Base-by-base conservation (phyloP, 2,113 vertebrate species). In the Lagopus leucura region DNA sequence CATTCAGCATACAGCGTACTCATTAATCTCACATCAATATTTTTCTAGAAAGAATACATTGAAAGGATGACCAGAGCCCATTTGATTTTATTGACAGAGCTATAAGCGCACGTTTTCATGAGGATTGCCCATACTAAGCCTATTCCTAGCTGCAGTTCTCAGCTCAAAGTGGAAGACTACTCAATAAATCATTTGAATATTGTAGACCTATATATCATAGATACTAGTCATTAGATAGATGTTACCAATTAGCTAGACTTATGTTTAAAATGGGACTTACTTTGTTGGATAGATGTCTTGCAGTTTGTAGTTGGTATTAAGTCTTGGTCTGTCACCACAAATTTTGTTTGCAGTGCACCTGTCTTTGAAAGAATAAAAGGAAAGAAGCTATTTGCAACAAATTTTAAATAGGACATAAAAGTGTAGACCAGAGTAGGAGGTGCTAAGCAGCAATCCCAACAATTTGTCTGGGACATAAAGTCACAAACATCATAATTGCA, bases 311-410 rank as follows among this genome's bases (percentile, higher is more conserved):
- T 52, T 45, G 81, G 78, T 94, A 88, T 76, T 78, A 76, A 92
- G 88, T 73, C 81, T 82, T 4, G 6, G 58, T 87, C 82, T 94
- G 66, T 66, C 78, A 70, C 91, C 50, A 83, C 50, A 57, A 74
- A 58, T 74, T 89, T 94, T 7, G 18, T 81, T 91, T 89, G 92
- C 87, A 67, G 45, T 87, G 91, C 91, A 95, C 92, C 91, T 94
- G 83, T 73, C 83, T 92, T 65, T 75, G 80, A 89, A 94, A 95
- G 93, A 96, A 92, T 93, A 92, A 97, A 94, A 86, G 52, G 72
- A 80, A 89, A 92, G 72, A 93, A 70, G 89, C 48, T 84, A 92
- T 95, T 95, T 93, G 78, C 52, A 40, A 82, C 71, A 67, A 86
- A 94, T 92, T 91, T 95, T 61, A 55, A 76, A 13, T 28, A 66